Conservation (phyloP, 2,797 vertebrate species). For the Betta splendens region DNA sequence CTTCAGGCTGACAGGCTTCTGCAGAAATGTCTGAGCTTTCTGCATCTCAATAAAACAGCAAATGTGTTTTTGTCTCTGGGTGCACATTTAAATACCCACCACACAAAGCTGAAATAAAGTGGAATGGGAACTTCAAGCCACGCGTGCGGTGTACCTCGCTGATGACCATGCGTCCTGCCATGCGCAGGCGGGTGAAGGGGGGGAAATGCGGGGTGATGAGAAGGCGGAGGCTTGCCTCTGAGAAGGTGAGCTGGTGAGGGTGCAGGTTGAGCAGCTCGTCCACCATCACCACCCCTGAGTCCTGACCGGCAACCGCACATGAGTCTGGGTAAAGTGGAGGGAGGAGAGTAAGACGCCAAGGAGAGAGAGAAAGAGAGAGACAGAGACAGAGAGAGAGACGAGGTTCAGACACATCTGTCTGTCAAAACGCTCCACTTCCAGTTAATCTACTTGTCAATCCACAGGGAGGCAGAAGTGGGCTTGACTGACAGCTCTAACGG, state of each 20-base stretch:
- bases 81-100: conserved; percentile 35
- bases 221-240: conserved; percentile 83
- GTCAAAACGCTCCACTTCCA: conserved; percentile 45
- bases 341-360: background rate
- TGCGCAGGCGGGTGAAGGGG: conserved; percentile 74
- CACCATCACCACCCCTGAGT: conserved; percentile 79
- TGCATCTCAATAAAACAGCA: too few relatives aligned
- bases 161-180: conserved; percentile 79
- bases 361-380: background rate
- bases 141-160: conserved; percentile 69
- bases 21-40: background rate
- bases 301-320: conserved; percentile 69
- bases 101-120: background rate
- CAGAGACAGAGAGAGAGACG: too few relatives aligned
- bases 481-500: conserved; percentile 46
- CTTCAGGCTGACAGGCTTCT: background rate
- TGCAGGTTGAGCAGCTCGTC: conserved; percentile 80
- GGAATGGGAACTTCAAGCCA: conserved; percentile 13
- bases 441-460: conserved; percentile 39
- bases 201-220: conserved; percentile 71
- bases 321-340: conserved; percentile 55
- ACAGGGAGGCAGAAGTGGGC: conserved; percentile 30
- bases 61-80: background rate
- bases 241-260: conserved; percentile 80
- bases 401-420: too few relatives aligned